Evolutionary conservation across 2,113 vertebrate genomes (phyloP), one percentile per base, ranked within the genome.

Genomic region (Pluvianellus socialis): DNA sequence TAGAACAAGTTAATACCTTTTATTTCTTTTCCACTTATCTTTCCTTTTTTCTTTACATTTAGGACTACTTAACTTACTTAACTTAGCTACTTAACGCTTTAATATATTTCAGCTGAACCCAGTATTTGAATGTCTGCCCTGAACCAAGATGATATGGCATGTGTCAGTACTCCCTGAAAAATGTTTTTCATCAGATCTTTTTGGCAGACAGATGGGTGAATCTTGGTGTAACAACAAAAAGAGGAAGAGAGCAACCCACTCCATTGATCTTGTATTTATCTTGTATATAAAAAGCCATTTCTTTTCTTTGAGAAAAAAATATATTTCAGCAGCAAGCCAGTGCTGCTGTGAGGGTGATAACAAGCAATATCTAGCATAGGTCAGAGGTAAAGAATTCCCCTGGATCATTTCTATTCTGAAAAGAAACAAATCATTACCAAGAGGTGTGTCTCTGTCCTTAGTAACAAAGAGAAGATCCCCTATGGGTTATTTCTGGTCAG

Each of bases 401-500:
- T 90, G 63, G 88, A 96, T 94, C 62, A 87, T 95, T 97, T 95
- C 82, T 93, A 86, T 94, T 95, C 79, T 91, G 79, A 85, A 94
- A 89, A 90, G 85, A 96, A 96, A 73, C 79, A 97, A 92, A 84
- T 92, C 66, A 62, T 80, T 89, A 71, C 76, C 79, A 89, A 94
- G 94, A 93, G 88, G 50, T 94, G 53, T 96, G 71, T 47, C 66
- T 95, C 88, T 95, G 55, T 97, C 85, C 94, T 94, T 87, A 86
- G 73, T 95, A 91, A 89, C 79, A 92, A 92, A 95, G 66, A 93
- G 75, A 96, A 92, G 88, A 84, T 94, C 71, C 91, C 94, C 94
- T 91, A 81, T 95, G 95, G 96, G 96, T 93, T 97, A 86, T 96
- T 97, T 85, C 96, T 96, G 95, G 87, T 97, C 82, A 95, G 82